Conservation (phyloP, 2,888 invertebrate genomes). For the Leptinotarsa rubiginosa region DNA sequence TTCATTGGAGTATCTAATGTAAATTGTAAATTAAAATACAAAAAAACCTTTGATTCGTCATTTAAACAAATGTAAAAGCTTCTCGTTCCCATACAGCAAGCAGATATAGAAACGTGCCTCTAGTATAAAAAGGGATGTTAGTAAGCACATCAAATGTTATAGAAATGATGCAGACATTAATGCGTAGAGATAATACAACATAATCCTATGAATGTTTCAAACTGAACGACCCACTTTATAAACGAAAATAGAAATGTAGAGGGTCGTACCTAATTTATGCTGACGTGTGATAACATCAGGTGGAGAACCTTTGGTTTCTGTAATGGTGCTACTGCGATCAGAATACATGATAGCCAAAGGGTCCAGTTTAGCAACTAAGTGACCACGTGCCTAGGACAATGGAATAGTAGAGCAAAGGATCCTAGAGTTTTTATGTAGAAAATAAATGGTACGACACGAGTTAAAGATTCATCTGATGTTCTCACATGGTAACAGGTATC, state of each 20-base stretch:
- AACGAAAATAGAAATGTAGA: constrained; percentile 14
- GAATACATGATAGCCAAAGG: constrained; percentile 90
- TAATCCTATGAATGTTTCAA: constrained; percentile 57
- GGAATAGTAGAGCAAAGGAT: constrained; percentile 15
- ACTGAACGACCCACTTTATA: constrained; percentile 57
- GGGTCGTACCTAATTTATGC: constrained; percentile 73
- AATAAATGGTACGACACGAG: neutral
- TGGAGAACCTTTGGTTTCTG: constrained; percentile 69
- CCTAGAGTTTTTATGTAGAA: neutral
- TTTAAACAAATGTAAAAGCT: neutral
- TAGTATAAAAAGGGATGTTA: constrained; percentile 16
- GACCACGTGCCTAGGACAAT: constrained; percentile 83
- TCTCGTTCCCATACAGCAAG: constrained; percentile 6
- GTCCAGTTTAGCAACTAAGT: constrained; percentile 93
- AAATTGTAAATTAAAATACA: neutral
- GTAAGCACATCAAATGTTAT: constrained; percentile 11
- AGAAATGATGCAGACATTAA: constrained; percentile 3
- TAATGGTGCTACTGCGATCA: constrained; percentile 64
- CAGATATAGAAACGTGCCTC: constrained; percentile 13
- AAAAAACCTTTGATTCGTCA: constrained; percentile 13
- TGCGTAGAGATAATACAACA: neutral
- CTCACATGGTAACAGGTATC: neutral
- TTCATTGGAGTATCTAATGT: neutral
- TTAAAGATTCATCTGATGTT: constrained; percentile 8
- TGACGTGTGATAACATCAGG: constrained; percentile 74